phyloP scores from a whole-genome alignment of 2,113 vertebrate species.

The Pimephales promelas region DNA sequence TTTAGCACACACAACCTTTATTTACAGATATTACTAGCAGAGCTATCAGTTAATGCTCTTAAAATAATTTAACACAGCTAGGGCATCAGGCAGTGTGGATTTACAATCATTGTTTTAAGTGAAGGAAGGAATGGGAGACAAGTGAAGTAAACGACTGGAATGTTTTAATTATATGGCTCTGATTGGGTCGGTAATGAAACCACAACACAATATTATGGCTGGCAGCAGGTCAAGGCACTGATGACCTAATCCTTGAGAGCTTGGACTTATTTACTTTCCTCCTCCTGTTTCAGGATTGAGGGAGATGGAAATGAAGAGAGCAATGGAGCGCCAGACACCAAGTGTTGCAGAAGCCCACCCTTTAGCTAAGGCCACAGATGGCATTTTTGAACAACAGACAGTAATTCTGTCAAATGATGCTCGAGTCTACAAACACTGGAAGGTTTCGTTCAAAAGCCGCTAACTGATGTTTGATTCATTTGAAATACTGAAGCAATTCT shows the following conservation, averaged over 20 bases:
- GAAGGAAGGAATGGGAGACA: conserved; percentile 3
- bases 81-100: not conserved
- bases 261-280: conserved; percentile 47
- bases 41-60: conserved; percentile 23
- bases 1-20: not conserved
- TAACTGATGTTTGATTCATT: not conserved
- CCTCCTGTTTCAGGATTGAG: conserved; percentile 38
- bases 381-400: not conserved
- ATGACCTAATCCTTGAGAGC: conserved; percentile 53
- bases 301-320: conserved; percentile 15
- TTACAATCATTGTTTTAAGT: not conserved
- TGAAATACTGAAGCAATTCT: not conserved
- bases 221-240: conserved; percentile 53
- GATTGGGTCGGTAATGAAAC: conserved; percentile 59
- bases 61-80: conserved; percentile 21
- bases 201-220: conserved; percentile 58
- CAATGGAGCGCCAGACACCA: not conserved
- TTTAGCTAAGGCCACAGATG: conserved; percentile 1
- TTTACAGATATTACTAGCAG: conserved; percentile 13
- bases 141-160: conserved; percentile 48
- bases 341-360: not conserved
- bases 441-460: not conserved
- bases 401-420: not conserved
- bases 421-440: not conserved
- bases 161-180: conserved; percentile 49